These are phyloP conservation scores for Ursus arctos DNA, from an alignment of 2,113 vertebrate species.

Conservation along the genomic window DNA sequence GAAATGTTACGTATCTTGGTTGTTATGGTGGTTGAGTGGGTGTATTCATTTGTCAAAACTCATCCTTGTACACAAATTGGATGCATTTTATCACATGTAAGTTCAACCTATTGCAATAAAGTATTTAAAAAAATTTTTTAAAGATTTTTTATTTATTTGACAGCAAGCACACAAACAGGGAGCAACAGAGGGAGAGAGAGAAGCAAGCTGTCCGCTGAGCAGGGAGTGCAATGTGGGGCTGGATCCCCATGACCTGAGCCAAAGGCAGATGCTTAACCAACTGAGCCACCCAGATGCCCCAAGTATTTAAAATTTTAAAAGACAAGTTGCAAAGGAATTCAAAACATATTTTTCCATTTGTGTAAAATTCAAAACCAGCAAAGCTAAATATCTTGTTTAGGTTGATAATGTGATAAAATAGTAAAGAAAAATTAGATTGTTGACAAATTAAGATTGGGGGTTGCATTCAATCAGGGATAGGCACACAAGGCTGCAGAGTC, in stretches of 20 bases:
- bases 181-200: neutral
- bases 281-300: neutral
- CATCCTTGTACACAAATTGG: neutral
- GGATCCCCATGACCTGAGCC: neutral
- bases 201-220: neutral
- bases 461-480: neutral
- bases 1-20: neutral
- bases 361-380: neutral
- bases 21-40: neutral
- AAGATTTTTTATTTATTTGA: neutral
- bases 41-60: neutral
- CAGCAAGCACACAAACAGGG: neutral
- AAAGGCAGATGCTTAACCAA: neutral
- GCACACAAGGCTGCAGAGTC: neutral
- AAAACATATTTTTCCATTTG: neutral
- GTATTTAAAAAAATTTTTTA: neutral
- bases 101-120: neutral
- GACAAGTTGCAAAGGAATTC: neutral
- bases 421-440: neutral
- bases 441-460: neutral
- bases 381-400: neutral
- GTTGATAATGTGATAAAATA: neutral
- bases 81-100: neutral
- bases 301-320: neutral
- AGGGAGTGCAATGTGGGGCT: neutral